Conservation (phyloP, 2,113 vertebrate species). For the Mus spicilegus region DNA sequence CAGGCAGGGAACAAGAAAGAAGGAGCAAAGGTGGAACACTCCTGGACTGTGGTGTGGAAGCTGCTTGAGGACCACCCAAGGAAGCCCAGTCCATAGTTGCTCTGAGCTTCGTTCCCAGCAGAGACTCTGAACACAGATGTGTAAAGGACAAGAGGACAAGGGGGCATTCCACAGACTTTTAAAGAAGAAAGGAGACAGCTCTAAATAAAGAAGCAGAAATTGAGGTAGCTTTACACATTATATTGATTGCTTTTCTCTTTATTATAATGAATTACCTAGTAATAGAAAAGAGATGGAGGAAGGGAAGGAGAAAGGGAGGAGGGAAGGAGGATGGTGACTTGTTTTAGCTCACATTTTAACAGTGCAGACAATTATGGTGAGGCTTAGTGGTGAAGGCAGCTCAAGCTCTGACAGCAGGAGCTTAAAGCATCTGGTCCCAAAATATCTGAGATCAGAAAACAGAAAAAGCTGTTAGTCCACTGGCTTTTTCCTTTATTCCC, state of each 20-base stretch:
- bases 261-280: background rate
- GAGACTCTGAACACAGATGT: background rate
- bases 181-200: background rate
- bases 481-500: background rate
- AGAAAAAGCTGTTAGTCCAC: no score
- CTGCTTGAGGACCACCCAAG: background rate
- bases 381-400: background rate
- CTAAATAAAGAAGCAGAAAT: background rate
- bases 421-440: background rate
- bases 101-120: background rate
- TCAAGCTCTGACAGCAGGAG: background rate
- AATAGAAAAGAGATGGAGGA: background rate
- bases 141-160: background rate
- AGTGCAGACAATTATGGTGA: background rate
- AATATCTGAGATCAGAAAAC: background rate
- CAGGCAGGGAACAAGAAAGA: background rate
- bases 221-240: background rate
- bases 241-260: background rate
- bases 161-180: background rate
- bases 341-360: background rate
- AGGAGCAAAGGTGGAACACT: rapidly evolving
- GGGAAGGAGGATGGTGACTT: background rate
- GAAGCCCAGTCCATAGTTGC: background rate
- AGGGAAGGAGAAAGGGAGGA: background rate
- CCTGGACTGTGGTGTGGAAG: background rate